Base-by-base conservation (phyloP, 2,797 vertebrate genomes). In the Periophthalmus magnuspinnatus region DNA sequence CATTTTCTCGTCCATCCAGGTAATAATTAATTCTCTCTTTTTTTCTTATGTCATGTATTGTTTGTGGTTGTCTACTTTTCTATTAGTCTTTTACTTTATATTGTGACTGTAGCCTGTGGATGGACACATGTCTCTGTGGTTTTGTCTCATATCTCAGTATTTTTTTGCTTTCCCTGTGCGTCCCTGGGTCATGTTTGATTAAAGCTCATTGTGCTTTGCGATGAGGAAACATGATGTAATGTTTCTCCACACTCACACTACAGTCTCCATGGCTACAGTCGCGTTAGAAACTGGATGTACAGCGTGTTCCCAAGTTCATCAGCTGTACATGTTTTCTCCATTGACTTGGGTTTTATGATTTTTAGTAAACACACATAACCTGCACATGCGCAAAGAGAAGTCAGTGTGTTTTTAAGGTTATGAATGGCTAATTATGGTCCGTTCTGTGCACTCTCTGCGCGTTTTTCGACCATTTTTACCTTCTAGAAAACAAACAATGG, bases 1-100 rank as follows among this genome's bases (percentile, higher is more conserved):
- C 3, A 81, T 84, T 92, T 89, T 60, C 72, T 75, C 61, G 71
- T 80, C 34, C 81, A 47, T 80, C 81, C 90, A 91, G 94, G 94
- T 94, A 93, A 84, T 33, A 9, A 24, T 16, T 34, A 7, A 16
- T 2, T 3, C 17, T 5, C 19, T 21, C n/a, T 55, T 41, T 7
- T 24, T 21, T 10, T 10, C 3, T 24, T 1, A 17, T 1, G 10
- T 13, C 0, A 24, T 3, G n/a, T 47, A 8, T 3, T 1, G 8
- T 16, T 4, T 32, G 22, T 16, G 48, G 24, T 48, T 9, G 5
- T 48, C 11, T 64, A 17, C 6, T 3, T 50, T 65, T 28, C 6
- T 64, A 16, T 74, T 66, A 0, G 6, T 17, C 7, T 7, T 34
- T 59, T 34, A 11, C 13, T 45, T 14, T 13, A 28, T 4, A 13